These are phyloP conservation scores for Peromyscus leucopus DNA, from an alignment of 2,113 vertebrate species.

Conservation along the genomic window DNA sequence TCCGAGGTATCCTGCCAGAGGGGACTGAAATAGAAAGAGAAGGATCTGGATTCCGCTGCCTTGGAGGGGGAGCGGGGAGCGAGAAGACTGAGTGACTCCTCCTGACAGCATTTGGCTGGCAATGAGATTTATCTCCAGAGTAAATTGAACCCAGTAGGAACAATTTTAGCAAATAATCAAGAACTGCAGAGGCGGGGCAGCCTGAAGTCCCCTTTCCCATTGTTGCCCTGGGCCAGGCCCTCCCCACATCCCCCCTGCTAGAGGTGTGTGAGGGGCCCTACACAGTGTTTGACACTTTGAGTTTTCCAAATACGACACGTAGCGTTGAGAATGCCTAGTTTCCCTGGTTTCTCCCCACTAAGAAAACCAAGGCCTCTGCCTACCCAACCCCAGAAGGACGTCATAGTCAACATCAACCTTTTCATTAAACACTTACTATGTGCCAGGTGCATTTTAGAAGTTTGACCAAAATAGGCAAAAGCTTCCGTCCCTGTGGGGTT, in stretches of 20 bases:
- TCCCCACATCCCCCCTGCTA: not conserved
- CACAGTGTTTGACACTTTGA: not conserved
- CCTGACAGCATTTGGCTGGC: slow-evolving; percentile 43
- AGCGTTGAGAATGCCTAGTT: not conserved
- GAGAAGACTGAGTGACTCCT: slow-evolving; percentile 41
- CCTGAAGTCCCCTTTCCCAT: not conserved
- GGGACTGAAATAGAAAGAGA: slow-evolving; percentile 29
- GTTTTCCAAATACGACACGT: not conserved
- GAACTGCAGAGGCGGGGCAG: not conserved
- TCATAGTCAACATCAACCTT: not conserved
- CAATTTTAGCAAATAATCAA: not conserved
- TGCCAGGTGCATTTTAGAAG: not conserved
- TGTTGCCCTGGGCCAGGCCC: not conserved
- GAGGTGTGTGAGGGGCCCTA: not conserved
- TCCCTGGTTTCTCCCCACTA: not conserved
- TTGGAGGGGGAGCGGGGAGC: not conserved
- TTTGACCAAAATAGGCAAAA: not conserved
- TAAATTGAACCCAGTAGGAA: not conserved
- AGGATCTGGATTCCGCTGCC: slow-evolving; percentile 45
- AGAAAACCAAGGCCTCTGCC: not conserved
- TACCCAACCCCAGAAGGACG: not conserved
- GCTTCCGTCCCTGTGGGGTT: not conserved
- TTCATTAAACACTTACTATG: not conserved
- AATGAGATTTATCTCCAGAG: slow-evolving; percentile 23
- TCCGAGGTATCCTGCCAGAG: not conserved